phyloP scores from a whole-genome alignment of 2,113 vertebrate species.

The Oryzias celebensis region DNA sequence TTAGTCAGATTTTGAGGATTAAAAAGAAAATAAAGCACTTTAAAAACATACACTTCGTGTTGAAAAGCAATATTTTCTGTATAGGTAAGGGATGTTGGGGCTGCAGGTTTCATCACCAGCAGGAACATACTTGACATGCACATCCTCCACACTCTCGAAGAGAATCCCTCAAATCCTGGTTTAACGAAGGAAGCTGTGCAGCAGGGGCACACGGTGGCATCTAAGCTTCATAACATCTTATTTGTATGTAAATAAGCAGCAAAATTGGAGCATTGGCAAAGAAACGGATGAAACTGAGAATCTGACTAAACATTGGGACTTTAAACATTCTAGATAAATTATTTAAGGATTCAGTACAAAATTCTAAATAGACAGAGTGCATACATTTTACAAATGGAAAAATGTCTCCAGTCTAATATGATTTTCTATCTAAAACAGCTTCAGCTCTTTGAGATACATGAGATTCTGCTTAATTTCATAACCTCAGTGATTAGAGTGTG shows the following conservation, averaged over 20 bases:
- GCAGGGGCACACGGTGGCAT: slow-evolving; percentile 30
- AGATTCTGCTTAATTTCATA: too few relatives aligned
- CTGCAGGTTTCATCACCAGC: slow-evolving; percentile 52
- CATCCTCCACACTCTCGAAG: slow-evolving; percentile 44
- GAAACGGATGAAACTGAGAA: slow-evolving; percentile 46
- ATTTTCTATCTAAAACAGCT: background rate
- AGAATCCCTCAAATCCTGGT: slow-evolving; percentile 41
- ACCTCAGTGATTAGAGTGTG: too few relatives aligned
- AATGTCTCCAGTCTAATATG: slow-evolving; percentile 1
- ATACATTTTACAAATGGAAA: slow-evolving; percentile 8
- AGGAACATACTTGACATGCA: slow-evolving; percentile 50
- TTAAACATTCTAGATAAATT: slow-evolving; percentile 30
- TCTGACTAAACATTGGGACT: slow-evolving; percentile 42
- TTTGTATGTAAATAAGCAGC: slow-evolving; percentile 60
- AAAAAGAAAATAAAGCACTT: too few relatives aligned
- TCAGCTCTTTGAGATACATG: background rate
- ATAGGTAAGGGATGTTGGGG: slow-evolving; percentile 28
- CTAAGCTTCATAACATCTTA: slow-evolving; percentile 43
- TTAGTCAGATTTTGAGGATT: too few relatives aligned
- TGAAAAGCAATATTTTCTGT: slow-evolving; percentile 26
- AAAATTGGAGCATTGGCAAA: slow-evolving; percentile 50
- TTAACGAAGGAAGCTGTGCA: slow-evolving; percentile 46
- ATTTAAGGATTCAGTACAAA: slow-evolving; percentile 17
- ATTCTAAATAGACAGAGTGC: slow-evolving; percentile 7
- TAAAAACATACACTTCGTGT: background rate